These are phyloP conservation scores for Brachionus paranguensis DNA, from an alignment of 1,140 invertebrate species.

Conservation along the genomic window DNA sequence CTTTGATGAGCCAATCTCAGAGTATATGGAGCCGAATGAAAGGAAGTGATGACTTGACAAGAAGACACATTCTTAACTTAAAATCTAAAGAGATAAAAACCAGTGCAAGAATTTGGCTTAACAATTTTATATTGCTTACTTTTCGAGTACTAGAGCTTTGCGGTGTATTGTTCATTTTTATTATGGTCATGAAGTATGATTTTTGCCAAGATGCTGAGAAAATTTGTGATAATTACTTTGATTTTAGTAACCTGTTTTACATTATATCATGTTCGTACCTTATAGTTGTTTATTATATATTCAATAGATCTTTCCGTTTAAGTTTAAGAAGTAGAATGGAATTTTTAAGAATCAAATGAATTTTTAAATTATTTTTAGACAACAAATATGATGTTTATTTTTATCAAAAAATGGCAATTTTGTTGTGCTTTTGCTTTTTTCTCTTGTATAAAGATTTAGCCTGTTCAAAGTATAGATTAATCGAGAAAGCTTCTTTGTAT, in stretches of 20 bases:
- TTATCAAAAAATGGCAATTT: no score
- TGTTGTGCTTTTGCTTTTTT: no score
- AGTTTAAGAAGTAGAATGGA: background rate
- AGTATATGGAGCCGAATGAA: background rate
- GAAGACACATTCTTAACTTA: background rate
- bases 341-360: background rate
- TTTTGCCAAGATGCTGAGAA: background rate
- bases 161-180: background rate
- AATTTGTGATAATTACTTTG: conserved; percentile 1
- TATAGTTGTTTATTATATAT: background rate
- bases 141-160: background rate
- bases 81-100: background rate
- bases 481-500: no score
- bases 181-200: background rate
- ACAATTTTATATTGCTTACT: background rate
- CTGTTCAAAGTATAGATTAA: no score
- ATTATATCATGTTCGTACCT: background rate
- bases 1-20: background rate
- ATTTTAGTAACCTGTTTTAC: background rate
- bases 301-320: background rate
- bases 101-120: background rate
- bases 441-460: no score
- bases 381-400: no score
- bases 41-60: background rate
- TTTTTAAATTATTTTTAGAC: background rate